These are phyloP conservation scores for Channa striata DNA, from an alignment of 2,797 vertebrate species.

Conservation along the genomic window DNA sequence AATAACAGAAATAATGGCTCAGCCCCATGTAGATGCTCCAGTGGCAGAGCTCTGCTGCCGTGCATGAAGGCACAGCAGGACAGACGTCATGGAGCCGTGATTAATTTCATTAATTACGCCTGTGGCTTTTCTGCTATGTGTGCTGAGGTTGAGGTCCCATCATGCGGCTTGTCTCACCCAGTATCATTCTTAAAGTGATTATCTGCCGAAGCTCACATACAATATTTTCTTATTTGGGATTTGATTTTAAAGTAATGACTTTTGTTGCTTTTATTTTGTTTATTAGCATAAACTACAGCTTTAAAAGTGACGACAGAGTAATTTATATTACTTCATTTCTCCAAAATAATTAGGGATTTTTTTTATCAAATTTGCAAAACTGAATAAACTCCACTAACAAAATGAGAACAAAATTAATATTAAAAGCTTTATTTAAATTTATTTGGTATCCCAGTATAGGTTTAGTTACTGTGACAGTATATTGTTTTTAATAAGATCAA, in stretches of 20 bases:
- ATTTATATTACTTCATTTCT: too few species aligned
- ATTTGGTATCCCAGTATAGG: too few species aligned
- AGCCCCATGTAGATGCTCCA: constrained; percentile 18
- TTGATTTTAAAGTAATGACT: constrained; percentile 3
- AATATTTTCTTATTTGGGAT: not conserved
- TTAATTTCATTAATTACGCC: constrained; percentile 25
- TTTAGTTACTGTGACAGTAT: too few species aligned
- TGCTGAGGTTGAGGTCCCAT: constrained; percentile 6
- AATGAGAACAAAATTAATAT: too few species aligned
- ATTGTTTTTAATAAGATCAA: too few species aligned
- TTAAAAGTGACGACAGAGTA: not conserved
- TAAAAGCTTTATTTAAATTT: too few species aligned
- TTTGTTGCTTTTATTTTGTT: not conserved
- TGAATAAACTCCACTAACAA: too few species aligned
- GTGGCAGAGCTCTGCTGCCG: constrained; percentile 6
- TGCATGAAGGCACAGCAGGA: constrained; percentile 1
- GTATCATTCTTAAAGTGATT: not conserved
- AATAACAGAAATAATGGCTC: constrained; percentile 13
- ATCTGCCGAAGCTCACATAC: not conserved
- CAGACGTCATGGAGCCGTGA: constrained; percentile 30
- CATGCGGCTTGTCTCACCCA: constrained; percentile 1
- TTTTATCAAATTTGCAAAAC: too few species aligned
- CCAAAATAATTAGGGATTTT: too few species aligned
- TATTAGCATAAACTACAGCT: not conserved
- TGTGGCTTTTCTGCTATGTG: constrained; percentile 9